Base-by-base conservation (phyloP, 1,140 invertebrate species). In the Ceratitis capitata region DNA sequence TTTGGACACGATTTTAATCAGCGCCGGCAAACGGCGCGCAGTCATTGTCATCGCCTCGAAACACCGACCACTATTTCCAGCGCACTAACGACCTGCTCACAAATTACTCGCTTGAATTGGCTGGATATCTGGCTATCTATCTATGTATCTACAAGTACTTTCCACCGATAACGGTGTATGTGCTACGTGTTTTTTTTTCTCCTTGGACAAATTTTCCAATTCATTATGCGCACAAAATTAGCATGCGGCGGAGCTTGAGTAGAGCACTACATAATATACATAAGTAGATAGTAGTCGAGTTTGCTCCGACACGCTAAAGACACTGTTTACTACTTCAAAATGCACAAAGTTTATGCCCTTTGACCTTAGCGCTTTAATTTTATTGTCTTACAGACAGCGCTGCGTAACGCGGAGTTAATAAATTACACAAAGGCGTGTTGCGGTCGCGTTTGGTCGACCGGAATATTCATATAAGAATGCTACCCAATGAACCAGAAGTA, bases 1-100 rank as follows among this genome's bases (percentile, higher is more conserved):
- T 78, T 78, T 23, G 69, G 42, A 78, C 69, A 78, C 69, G 69
- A 78, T 78, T 78, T 78, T 45, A 78, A 78, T 78, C 69, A 47
- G 12, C n/a, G n/a, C 12, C 35, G 69, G 9, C 42, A 78, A 78
- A 39, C 69, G 39, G 4, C 69, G n/a, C 39, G 39, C 32, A 39
- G 32, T 39, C 56, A 61, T 12, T 26, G 51, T 0, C 0, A 1
- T 5, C 6, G 26, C 56, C n/a, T n/a, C 56, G n/a, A n/a, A n/a
- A n/a, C 51, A 53, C 45, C 12, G 5, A 12, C 51, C 19, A 23
- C 51, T 53, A 53, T 53, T 6, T 53, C 23, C 51, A 53, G 19
- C 51, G 19, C 19, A 2, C 51, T 9, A 9, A 42, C n/a, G 35
- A 16, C 39, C 16, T 45, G n/a, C 45, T 23, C 19, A 42, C 39